Conservation (phyloP, 2,797 vertebrate genomes). For the Cynopterus sphinx region DNA sequence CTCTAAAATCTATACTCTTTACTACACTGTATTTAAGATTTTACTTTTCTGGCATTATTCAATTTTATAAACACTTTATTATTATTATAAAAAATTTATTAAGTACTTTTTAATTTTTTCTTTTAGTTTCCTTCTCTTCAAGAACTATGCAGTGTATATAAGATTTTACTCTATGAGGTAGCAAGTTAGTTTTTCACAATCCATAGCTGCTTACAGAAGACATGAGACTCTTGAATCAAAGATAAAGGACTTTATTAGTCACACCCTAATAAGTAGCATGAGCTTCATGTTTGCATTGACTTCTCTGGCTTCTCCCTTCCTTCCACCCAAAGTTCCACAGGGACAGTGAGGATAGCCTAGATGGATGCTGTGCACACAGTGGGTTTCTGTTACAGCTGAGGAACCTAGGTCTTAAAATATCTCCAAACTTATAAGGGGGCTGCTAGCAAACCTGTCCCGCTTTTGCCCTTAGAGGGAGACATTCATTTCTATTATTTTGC, state of each 20-base stretch:
- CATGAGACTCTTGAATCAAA: neutral
- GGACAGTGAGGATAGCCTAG: neutral
- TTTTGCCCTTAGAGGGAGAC: neutral
- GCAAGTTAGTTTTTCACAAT: neutral
- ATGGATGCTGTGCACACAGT: neutral
- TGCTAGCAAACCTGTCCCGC: neutral
- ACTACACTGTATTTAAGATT: neutral
- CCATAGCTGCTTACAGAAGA: neutral
- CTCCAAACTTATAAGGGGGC: neutral
- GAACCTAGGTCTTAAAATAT: neutral
- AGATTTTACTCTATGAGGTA: slow-evolving; percentile 21
- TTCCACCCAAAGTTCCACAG: neutral
- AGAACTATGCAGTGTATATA: neutral
- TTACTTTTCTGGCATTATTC: neutral
- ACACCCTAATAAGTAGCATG: neutral
- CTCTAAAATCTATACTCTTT: neutral
- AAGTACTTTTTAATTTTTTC: neutral
- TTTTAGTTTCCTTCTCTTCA: neutral
- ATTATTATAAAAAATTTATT: neutral
- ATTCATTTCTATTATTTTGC: neutral
- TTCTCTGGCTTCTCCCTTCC: neutral
- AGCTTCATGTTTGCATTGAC: neutral
- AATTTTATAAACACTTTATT: neutral
- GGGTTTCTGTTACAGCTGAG: neutral
- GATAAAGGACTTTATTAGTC: neutral